Conservation (phyloP, 2,888 invertebrate genomes). For the Eilema depressum region DNA sequence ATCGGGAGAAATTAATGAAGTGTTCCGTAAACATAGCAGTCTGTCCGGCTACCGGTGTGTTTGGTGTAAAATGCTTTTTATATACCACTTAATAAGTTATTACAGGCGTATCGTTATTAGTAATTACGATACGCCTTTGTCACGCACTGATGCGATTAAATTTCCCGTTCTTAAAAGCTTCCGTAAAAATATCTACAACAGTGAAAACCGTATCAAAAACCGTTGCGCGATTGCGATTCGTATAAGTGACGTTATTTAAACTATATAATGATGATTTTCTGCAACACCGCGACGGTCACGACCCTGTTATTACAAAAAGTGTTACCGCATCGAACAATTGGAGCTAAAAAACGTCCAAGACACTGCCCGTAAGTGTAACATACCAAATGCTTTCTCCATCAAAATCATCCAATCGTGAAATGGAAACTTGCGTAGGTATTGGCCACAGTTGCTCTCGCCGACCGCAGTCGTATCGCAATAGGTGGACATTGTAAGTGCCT, state of each 20-base stretch:
- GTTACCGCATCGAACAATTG: slow-evolving; percentile 30
- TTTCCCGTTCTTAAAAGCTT: too few species aligned
- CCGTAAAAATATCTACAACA: not conserved
- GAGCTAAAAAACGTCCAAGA: slow-evolving; percentile 45
- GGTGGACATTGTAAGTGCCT: slow-evolving; percentile 35
- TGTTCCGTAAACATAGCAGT: too few species aligned
- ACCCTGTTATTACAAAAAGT: slow-evolving; percentile 1
- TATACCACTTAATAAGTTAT: too few species aligned
- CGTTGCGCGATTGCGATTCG: not conserved
- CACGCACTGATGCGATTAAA: too few species aligned
- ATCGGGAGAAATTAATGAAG: too few species aligned
- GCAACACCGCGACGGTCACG: not conserved
- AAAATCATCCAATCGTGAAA: slow-evolving; percentile 78
- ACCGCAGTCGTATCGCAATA: slow-evolving; percentile 31
- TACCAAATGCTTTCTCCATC: slow-evolving; percentile 70
- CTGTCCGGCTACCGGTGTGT: too few species aligned
- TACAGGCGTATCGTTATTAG: too few species aligned
- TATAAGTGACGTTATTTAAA: not conserved
- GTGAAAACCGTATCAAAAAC: slow-evolving; percentile 1
- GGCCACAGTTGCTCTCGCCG: slow-evolving; percentile 15
- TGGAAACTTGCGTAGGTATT: slow-evolving; percentile 56
- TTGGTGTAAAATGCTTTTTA: too few species aligned
- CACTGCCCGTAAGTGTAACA: slow-evolving; percentile 40
- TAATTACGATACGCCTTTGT: too few species aligned
- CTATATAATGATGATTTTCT: not conserved